These are phyloP conservation scores for Tapera naevia DNA, from an alignment of 2,797 vertebrate species.

Conservation along the genomic window DNA sequence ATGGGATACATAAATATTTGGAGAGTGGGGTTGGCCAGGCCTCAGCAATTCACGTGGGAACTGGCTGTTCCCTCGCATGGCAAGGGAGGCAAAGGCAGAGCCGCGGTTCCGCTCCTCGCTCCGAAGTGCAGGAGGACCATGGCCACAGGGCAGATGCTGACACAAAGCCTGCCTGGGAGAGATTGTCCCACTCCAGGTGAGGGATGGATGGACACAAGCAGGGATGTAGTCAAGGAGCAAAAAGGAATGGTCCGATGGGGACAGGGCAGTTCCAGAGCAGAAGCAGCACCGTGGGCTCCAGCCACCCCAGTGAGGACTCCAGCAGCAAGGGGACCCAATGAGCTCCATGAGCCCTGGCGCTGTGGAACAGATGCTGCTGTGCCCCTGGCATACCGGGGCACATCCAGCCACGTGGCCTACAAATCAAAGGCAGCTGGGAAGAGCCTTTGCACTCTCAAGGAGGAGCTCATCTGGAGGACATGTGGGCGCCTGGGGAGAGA, in stretches of 20 bases:
- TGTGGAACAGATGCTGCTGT: background rate
- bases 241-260: background rate
- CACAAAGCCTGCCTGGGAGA: background rate
- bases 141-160: background rate
- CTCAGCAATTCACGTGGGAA: constrained; percentile 75
- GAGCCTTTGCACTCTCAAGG: background rate
- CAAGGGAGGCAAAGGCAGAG: constrained; percentile 29
- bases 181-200: background rate
- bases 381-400: background rate
- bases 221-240: background rate
- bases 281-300: background rate
- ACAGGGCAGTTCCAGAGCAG: background rate
- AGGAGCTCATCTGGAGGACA: constrained; percentile 33
- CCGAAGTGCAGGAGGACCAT: background rate
- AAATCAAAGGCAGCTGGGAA: constrained; percentile 3
- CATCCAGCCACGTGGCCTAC: background rate
- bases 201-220: rapidly evolving
- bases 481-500: background rate
- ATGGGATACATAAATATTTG: constrained; percentile 98
- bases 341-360: background rate
- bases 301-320: background rate
- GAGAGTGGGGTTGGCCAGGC: constrained; percentile 86
- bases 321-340: rapidly evolving
- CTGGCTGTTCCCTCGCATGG: constrained; percentile 40
- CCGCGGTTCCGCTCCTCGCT: background rate